Evolutionary conservation across 2,797 vertebrate species (phyloP).

Genomic region (Gallirallus australis): DNA sequence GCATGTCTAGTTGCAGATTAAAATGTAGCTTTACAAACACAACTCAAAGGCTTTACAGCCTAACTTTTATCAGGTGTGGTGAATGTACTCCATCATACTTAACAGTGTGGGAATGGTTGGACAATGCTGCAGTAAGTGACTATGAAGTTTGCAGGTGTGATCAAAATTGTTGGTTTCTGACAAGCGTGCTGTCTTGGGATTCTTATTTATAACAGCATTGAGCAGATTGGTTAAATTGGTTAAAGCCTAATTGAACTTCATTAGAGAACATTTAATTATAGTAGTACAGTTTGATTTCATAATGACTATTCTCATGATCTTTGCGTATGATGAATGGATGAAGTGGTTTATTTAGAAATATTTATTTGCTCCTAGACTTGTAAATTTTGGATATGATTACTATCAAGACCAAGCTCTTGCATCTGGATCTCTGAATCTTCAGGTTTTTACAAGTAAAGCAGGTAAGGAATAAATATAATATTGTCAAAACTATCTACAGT

Average conservation of each 20-base stretch:
- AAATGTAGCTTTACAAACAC: neutral
- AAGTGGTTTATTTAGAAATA: neutral
- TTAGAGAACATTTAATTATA: neutral
- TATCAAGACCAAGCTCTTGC: constrained; percentile 73
- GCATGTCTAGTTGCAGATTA: neutral
- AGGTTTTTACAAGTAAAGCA: constrained; percentile 88
- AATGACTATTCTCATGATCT: neutral
- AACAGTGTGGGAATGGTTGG: neutral
- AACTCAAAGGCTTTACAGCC: neutral
- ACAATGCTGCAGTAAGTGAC: neutral
- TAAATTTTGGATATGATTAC: constrained; percentile 88
- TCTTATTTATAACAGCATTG: neutral
- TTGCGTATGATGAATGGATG: neutral
- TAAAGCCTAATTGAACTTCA: neutral
- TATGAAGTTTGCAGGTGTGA: neutral
- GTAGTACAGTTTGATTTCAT: neutral
- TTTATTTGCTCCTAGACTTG: constrained; percentile 80
- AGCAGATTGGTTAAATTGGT: neutral
- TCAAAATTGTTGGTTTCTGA: neutral
- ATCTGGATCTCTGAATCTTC: constrained; percentile 78
- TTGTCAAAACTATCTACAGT: neutral
- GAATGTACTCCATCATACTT: neutral
- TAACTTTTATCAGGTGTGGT: neutral
- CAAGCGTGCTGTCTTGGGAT: neutral
- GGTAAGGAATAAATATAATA: constrained; percentile 77